Conservation (phyloP, 1,140 invertebrate species). For the Lordiphosa clarofinis region DNA sequence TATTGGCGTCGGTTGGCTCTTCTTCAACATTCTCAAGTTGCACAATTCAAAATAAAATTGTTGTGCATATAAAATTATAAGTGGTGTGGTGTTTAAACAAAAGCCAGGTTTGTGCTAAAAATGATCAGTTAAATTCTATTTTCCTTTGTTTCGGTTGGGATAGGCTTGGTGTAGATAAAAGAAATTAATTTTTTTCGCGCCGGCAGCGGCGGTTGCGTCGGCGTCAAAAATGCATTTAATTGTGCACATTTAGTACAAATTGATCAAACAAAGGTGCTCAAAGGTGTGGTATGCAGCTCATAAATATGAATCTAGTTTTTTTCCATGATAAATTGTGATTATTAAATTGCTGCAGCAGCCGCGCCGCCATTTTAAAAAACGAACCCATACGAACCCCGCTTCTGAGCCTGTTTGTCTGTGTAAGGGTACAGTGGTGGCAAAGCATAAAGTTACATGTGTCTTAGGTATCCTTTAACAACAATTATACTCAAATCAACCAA, state of each 20-base stretch:
- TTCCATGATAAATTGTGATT: conserved; percentile 14
- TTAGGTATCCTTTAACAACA: background rate
- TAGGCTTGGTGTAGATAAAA: conserved; percentile 28
- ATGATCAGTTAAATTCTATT: background rate
- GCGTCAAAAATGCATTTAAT: background rate
- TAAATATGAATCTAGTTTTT: background rate
- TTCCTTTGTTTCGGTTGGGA: conserved; percentile 40
- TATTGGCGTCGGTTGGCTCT: conserved; percentile 28
- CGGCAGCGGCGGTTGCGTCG: conserved; percentile 3
- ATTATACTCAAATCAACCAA: background rate
- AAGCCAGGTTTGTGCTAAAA: conserved; percentile 25
- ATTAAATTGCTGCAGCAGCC: conserved; percentile 39
- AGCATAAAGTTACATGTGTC: conserved; percentile 12
- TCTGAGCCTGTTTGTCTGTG: conserved; percentile 46
- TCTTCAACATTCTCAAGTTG: conserved; percentile 1
- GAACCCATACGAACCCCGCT: conserved; percentile 30
- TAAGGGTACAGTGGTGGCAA: conserved; percentile 60
- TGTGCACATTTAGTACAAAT: conserved; percentile 1
- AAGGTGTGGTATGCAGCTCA: background rate
- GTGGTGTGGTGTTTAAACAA: conserved; percentile 2
- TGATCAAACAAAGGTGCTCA: background rate
- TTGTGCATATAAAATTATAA: background rate
- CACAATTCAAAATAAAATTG: too few species aligned
- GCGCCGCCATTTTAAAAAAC: conserved; percentile 66
- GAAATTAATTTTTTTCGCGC: conserved; percentile 14